Evolutionary conservation across 2,113 vertebrate genomes (phyloP).

Genomic region (Terrapene triunguis): DNA sequence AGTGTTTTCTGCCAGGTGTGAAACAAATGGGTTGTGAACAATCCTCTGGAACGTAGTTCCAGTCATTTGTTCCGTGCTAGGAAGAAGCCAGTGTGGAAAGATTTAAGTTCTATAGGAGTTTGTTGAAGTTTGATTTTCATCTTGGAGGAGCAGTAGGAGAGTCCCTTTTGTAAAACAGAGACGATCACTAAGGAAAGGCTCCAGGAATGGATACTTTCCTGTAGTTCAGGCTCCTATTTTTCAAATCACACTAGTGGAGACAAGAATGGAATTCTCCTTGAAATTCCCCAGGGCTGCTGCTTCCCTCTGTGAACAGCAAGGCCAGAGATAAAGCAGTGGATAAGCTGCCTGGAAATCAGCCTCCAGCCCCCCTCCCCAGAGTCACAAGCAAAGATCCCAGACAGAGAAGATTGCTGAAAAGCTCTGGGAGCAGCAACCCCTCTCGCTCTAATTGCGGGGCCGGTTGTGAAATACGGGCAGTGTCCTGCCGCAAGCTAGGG

Average conservation of each 20-base stretch:
- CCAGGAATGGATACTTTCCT: accelerated
- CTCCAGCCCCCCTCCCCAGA: neutral
- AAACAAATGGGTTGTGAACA: neutral
- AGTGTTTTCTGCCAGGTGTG: neutral
- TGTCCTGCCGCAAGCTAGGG: neutral
- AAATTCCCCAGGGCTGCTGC: neutral
- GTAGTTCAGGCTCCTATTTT: neutral
- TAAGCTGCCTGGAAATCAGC: neutral
- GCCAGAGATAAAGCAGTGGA: neutral
- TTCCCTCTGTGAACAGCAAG: accelerated
- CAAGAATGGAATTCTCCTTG: conserved; percentile 23
- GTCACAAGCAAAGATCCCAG: neutral
- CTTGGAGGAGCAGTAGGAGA: neutral
- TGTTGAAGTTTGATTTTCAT: neutral
- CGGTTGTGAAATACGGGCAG: neutral
- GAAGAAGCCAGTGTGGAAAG: neutral
- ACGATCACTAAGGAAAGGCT: neutral
- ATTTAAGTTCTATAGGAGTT: neutral
- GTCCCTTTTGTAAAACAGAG: neutral
- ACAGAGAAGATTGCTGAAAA: neutral
- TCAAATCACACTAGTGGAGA: accelerated
- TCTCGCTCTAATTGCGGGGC: neutral
- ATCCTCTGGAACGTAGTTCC: accelerated
- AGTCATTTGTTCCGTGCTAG: neutral
- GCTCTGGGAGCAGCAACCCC: neutral